These are phyloP conservation scores for Butorides virescens DNA, from an alignment of 2,113 vertebrate species.

Conservation along the genomic window DNA sequence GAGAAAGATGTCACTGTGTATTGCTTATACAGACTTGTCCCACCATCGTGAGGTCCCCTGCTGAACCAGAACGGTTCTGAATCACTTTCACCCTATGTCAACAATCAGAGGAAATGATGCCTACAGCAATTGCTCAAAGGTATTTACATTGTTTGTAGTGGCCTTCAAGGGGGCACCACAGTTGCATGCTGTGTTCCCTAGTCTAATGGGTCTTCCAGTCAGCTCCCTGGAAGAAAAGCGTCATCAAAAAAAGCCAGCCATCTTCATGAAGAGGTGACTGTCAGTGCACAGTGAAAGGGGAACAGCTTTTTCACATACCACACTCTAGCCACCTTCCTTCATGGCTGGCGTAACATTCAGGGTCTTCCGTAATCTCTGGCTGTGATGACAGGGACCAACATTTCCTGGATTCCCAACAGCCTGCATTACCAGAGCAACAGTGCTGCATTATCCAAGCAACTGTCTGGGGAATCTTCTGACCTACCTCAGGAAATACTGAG, in stretches of 20 bases:
- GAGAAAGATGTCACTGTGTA: not conserved
- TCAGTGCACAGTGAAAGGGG: not conserved
- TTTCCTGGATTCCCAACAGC: not conserved
- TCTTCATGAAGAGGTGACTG: not conserved
- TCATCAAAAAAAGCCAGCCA: not conserved
- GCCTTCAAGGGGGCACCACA: not conserved
- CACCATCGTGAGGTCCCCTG: not conserved
- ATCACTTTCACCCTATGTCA: not conserved
- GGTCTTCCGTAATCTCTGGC: not conserved
- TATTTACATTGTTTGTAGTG: not conserved
- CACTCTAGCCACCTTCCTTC: not conserved
- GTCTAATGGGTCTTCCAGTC: not conserved
- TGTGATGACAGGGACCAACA: not conserved
- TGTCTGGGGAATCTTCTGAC: not conserved
- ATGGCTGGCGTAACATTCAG: not conserved
- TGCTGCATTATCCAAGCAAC: not conserved
- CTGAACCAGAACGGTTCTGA: not conserved
- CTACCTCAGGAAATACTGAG: not conserved
- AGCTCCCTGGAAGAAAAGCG: not conserved
- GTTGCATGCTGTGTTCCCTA: not conserved
- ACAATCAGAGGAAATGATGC: not conserved
- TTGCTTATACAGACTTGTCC: not conserved
- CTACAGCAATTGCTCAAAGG: not conserved
- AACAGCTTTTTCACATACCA: not conserved
- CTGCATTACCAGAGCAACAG: not conserved